Evolutionary conservation across 2,888 invertebrate genomes (phyloP), one percentile per base, ranked within the genome.

Genomic region (Molanna angustata): DNA sequence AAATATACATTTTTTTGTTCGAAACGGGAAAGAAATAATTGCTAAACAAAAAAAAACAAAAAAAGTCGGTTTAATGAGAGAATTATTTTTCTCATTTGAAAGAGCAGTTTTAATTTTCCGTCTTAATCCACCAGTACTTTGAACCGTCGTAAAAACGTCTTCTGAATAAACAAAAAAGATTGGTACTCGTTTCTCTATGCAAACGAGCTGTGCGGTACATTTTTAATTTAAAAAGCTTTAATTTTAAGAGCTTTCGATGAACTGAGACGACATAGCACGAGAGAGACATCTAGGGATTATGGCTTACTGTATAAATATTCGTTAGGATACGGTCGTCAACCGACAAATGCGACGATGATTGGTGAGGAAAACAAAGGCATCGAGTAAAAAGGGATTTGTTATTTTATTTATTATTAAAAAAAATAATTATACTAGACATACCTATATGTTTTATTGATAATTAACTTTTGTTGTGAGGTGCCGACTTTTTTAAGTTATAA

Each of bases 191-290:
- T 55, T 54, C 37, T 47, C 52, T 52, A 55, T 54, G 54, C 54
- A 58, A 58, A 56, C 52, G 52, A 58, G 33, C 47, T 44, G 21
- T 16, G n/a, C n/a, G 49, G 52, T 46, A 43, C 45, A 46, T 44
- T 58, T 58, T 58, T 56, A 56, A 56, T 56, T 58, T 56, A 56
- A 54, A 58, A 56, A 58, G 56, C 56, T 53, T 58, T 54, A 51
- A 58, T 58, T 58, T 54, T 56, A 58, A 58, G 58, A 51, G 58
- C 52, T 51, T 53, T 56, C 51, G 58, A 58, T 56, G 56, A 58
- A 58, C 56, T 56, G 56, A 56, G 56, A 56, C 55, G 49, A 54
- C n/a, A n/a, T n/a, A n/a, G n/a, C n/a, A n/a, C 49, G 40, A 46
- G 46, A 49, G 44, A 41, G 54, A 35, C 50, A 27, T 20, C 45